Evolutionary conservation across 2,113 vertebrate genomes (phyloP).

Genomic region (Corapipo altera): DNA sequence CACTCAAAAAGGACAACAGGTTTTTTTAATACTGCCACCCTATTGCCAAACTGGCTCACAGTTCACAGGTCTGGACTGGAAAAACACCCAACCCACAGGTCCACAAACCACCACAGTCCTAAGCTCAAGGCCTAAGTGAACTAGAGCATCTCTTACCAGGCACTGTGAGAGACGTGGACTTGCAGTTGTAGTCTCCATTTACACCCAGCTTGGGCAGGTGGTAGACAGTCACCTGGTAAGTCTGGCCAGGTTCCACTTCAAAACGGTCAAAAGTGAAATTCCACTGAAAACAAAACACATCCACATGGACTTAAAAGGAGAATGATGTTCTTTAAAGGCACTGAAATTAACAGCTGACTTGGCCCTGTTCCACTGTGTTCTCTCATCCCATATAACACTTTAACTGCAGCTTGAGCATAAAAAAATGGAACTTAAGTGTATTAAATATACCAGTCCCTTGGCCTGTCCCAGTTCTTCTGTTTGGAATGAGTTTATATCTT

Average conservation of each 20-base stretch:
- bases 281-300: conserved; percentile 69
- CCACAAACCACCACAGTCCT: neutral
- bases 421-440: neutral
- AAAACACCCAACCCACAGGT: neutral
- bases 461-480: neutral
- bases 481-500: neutral
- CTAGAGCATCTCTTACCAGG: conserved; percentile 65
- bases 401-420: neutral
- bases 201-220: conserved; percentile 75
- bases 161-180: conserved; percentile 3
- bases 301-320: neutral
- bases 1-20: neutral
- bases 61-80: neutral
- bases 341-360: neutral
- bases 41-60: neutral
- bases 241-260: conserved; percentile 74
- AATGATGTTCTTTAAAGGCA: neutral
- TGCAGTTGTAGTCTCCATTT: conserved; percentile 70
- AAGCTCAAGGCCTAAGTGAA: neutral
- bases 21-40: neutral
- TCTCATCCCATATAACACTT: neutral
- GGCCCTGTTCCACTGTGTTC: neutral
- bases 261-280: conserved; percentile 76
- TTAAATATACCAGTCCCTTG: neutral
- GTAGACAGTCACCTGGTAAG: conserved; percentile 76